Conservation (phyloP, 2,113 vertebrate species). For the Desmodus rotundus region DNA sequence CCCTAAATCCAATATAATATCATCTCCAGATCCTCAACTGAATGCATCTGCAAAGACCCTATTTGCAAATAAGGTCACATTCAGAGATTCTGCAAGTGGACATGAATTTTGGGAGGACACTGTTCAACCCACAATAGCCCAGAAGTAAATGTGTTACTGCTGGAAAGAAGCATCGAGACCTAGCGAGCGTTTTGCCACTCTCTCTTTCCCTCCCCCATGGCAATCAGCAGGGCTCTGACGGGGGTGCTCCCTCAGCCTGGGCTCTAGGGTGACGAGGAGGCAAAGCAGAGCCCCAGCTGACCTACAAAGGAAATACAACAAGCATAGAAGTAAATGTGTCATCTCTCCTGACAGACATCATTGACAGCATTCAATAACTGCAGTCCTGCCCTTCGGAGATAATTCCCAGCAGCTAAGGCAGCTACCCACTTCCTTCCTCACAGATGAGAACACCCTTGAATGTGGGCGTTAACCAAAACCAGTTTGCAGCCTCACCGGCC, state of each 20-base stretch:
- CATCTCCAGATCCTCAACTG: background rate
- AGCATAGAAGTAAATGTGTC: slow-evolving; percentile 21
- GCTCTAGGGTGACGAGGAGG: background rate
- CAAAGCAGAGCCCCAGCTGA: background rate
- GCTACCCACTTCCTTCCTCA: background rate
- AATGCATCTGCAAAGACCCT: background rate
- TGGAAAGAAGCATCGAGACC: background rate
- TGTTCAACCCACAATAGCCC: background rate
- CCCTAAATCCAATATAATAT: background rate
- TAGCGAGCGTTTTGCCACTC: background rate
- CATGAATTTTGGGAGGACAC: background rate
- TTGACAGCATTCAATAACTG: background rate
- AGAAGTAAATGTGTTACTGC: background rate
- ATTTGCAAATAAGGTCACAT: background rate
- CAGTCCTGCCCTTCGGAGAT: background rate
- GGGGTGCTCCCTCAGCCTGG: background rate
- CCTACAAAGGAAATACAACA: background rate
- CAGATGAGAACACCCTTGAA: background rate
- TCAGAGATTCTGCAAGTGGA: background rate
- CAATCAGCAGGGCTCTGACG: background rate
- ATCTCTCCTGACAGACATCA: background rate
- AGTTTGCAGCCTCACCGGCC: background rate
- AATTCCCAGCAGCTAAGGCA: background rate
- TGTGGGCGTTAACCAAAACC: background rate
- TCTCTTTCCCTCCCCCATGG: background rate